Evolutionary conservation across 2,888 invertebrate genomes (phyloP).

Genomic region (Halictus ligatus): DNA sequence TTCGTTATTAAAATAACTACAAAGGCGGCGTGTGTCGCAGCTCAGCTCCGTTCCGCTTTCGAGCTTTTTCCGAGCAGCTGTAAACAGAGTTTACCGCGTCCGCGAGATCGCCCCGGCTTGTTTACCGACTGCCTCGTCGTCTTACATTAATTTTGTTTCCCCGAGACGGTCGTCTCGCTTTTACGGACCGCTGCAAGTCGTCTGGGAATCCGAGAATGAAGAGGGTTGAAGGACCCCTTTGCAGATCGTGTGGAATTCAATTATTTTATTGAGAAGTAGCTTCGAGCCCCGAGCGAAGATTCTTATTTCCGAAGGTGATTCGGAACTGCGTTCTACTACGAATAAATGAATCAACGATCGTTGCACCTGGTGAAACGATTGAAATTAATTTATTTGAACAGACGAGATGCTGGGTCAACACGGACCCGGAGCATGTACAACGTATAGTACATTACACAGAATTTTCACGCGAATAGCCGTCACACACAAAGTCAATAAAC

Average conservation of each 20-base stretch:
- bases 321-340: neutral
- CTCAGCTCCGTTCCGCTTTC: neutral
- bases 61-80: conserved; percentile 5
- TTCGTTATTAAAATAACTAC: conserved; percentile 45
- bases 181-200: neutral
- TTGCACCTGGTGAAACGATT: no score
- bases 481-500: neutral
- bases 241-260: neutral
- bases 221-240: neutral
- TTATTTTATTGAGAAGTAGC: neutral
- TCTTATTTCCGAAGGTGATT: neutral
- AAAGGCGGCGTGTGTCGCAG: conserved; percentile 5
- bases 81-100: conserved; percentile 32
- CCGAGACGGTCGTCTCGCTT: neutral
- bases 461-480: neutral
- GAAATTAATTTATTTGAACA: no score
- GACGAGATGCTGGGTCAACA: neutral
- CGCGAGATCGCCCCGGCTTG: conserved; percentile 7
- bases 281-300: neutral
- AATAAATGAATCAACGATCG: neutral
- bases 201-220: neutral
- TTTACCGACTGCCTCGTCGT: conserved; percentile 30
- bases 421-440: neutral
- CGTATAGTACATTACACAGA: neutral
- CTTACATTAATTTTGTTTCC: conserved; percentile 1